These are phyloP conservation scores for Rhinophrynus dorsalis DNA, from an alignment of 2,797 vertebrate species.

Conservation along the genomic window DNA sequence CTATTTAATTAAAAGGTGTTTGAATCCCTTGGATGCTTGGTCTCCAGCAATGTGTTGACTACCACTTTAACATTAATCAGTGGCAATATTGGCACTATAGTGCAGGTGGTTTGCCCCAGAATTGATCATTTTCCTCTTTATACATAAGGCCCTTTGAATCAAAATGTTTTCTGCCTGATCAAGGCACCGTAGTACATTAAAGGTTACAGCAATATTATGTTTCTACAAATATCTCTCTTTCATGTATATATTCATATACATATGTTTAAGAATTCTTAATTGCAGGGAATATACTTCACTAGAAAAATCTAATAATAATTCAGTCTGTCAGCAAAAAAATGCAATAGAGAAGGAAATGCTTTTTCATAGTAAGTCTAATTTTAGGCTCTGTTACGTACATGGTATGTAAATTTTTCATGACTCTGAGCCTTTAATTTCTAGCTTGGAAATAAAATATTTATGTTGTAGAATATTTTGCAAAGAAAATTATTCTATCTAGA, in stretches of 20 bases:
- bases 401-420: constrained; percentile 47
- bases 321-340: neutral
- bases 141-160: no score
- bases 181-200: no score
- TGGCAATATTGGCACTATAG: no score
- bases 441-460: constrained; percentile 56
- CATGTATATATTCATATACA: neutral
- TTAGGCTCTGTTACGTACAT: constrained; percentile 24
- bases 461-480: constrained; percentile 48
- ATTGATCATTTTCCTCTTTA: no score
- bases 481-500: constrained; percentile 49
- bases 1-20: no score
- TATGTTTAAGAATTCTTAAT: neutral
- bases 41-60: no score
- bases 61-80: no score
- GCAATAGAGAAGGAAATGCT: neutral
- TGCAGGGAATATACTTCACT: neutral
- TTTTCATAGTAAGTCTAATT: neutral
- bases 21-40: no score
- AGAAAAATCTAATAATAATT: neutral
- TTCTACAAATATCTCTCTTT: no score
- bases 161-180: no score
- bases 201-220: no score
- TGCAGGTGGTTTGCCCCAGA: no score
- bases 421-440: constrained; percentile 45